Conservation (phyloP, 2,888 invertebrate genomes). For the Miltochrista miniata region DNA sequence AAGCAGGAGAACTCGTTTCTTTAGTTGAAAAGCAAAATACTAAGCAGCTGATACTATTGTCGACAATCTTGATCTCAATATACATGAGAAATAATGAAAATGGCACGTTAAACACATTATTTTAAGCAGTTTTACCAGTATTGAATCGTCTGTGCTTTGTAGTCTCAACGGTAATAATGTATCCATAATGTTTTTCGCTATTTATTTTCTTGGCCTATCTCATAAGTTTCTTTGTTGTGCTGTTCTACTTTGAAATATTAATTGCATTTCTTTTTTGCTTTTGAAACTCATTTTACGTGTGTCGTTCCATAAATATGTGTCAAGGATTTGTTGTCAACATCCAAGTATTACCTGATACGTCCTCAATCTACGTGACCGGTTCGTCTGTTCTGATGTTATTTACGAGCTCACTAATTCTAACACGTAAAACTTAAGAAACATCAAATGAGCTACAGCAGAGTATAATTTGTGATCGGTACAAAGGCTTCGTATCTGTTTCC, state of each 20-base stretch:
- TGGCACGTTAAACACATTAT: slow-evolving; percentile 7
- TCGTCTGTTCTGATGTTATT: slow-evolving; percentile 9
- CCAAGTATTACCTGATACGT: too few species aligned
- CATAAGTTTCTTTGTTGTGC: slow-evolving; percentile 20
- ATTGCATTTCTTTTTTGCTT: slow-evolving; percentile 33
- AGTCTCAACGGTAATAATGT: background rate
- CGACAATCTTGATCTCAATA: slow-evolving; percentile 10
- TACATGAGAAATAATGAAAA: slow-evolving; percentile 11
- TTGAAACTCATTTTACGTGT: slow-evolving; percentile 29
- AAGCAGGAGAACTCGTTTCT: slow-evolving; percentile 9
- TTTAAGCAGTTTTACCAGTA: background rate
- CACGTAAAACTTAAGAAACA: slow-evolving; percentile 13
- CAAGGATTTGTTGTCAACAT: slow-evolving; percentile 38
- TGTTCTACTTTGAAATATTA: slow-evolving; percentile 38
- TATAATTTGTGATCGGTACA: slow-evolving; percentile 24
- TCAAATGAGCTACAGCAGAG: slow-evolving; percentile 8
- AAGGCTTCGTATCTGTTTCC: slow-evolving; percentile 55
- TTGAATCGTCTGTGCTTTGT: slow-evolving; percentile 8
- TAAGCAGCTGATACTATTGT: slow-evolving; percentile 13
- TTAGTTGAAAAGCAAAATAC: slow-evolving; percentile 7
- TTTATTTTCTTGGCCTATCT: slow-evolving; percentile 20
- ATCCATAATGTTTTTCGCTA: slow-evolving; percentile 9
- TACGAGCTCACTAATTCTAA: slow-evolving; percentile 25
- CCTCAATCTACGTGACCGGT: too few species aligned
- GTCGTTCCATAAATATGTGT: slow-evolving; percentile 40